Percentiles rank a stretch among this genome's conserved stretches.
Conservation (phyloP, 2,113 vertebrate species). For the Lichenostomus cassidix region DNA sequence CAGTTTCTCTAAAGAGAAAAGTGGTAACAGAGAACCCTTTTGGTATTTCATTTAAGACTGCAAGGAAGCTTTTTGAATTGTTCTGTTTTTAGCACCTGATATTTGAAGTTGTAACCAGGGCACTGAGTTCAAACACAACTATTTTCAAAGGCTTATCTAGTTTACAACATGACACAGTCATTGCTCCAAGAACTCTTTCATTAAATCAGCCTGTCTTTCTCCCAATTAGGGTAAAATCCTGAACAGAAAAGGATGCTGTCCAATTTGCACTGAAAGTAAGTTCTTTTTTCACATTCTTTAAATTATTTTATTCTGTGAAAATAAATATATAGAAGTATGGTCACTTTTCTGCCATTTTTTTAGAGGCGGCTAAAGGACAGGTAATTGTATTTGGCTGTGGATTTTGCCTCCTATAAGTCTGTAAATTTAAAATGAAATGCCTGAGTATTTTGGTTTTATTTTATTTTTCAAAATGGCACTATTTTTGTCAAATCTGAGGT, state of each 20-base stretch:
- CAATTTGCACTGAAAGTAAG: slow-evolving; percentile 99
- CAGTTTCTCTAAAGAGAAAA: slow-evolving; percentile 19
- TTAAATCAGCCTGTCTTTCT: slow-evolving; percentile 65
- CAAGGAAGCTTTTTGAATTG: slow-evolving; percentile 4
- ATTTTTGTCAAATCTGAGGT: neutral
- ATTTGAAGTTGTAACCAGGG: slow-evolving; percentile 51
- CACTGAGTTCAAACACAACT: slow-evolving; percentile 47
- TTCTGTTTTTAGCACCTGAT: slow-evolving; percentile 53
- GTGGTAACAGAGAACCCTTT: neutral
- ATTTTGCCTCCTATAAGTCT: neutral
- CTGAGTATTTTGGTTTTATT: neutral
- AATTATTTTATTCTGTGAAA: neutral
- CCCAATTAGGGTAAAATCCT: slow-evolving; percentile 93
- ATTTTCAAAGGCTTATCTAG: slow-evolving; percentile 53
- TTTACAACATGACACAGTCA: slow-evolving; percentile 9
- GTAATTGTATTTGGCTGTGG: neutral
- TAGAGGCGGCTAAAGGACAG: neutral
- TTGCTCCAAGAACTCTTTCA: slow-evolving; percentile 9
- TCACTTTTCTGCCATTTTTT: neutral
- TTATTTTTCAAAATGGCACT: neutral
- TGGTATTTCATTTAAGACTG: slow-evolving; percentile 1
- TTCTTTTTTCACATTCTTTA: slow-evolving; percentile 73
- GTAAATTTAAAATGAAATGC: neutral
- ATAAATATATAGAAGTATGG: neutral
- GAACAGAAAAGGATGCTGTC: slow-evolving; percentile 98